Evolutionary conservation across 1,140 invertebrate genomes (phyloP), one percentile per base, ranked within the genome.

Genomic region (Sitophilus oryzae): DNA sequence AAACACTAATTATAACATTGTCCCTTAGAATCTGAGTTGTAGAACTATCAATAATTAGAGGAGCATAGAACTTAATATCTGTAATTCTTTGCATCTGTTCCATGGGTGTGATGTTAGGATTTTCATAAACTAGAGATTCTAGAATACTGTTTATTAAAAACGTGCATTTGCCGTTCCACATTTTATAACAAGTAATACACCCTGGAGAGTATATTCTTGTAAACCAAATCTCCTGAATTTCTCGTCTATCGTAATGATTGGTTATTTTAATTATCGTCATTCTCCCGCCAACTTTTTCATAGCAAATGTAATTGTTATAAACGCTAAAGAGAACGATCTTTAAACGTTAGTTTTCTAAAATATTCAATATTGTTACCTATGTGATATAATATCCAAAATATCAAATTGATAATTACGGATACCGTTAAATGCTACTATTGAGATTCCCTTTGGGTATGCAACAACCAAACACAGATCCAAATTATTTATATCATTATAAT

Each of bases 161-260:
- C 0, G 63, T 63, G 54, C 67, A 69, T 30, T 63, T 43, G 21
- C 62, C 66, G 41, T 69, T 57, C 64, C 66, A 68, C 52, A 70
- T 67, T 22, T 64, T 61, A 38, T 68, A 62, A 36, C 65, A 64
- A 11, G 66, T 69, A 11, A 68, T 60, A 52, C 61, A 62, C 11
- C 60, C 49, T 2, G 67, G 67, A 0, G 69, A 71, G 50, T 71
- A 71, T 15, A 71, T 66, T 45, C 69, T 46, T 6, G 64, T 59
- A 37, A 66, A 68, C 53, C 66, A 67, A 8, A 67, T 60, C 57
- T 71, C 63, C 18, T 57, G 61, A 14, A 69, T 46, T 21, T 58
- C 54, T 21, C 59, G 57, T 11, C 49, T 44, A 9, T 55, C 56
- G 0, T 52, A n/a, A 46, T 58, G 34, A 18, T 52, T 52, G 6